Evolutionary conservation across 2,888 invertebrate genomes (phyloP), one percentile per base, ranked within the genome.

Genomic region (Archips xylosteana): DNA sequence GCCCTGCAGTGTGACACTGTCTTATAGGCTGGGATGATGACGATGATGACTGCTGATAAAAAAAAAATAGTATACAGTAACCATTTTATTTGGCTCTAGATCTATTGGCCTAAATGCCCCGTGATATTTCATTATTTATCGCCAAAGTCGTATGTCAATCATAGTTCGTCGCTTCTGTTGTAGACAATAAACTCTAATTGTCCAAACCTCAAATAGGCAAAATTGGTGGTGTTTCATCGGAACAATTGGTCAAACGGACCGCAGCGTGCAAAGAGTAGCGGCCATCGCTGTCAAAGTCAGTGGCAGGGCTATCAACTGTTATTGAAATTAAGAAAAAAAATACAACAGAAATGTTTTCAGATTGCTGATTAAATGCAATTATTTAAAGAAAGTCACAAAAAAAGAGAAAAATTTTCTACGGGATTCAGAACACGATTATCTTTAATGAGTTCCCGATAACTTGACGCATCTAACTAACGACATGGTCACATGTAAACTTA

Each of bases 201-300:
- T 39, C n/a, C 45, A 39, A 61, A 62, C 13, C n/a, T 39, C 64
- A 64, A 62, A 67, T 54, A 15, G 36, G 3, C 67, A 34, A 67
- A 67, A 67, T 65, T 51, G 66, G 51, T 62, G 45, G n/a, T 34
- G 54, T 47, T 34, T 42, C 9, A 42, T n/a, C 36, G 15, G 10
- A 45, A 32, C 61, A 63, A 72, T 72, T 72, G 57, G n/a, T 63
- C 68, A 68, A 73, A 59, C 32, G 12, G 9, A 36, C 64, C 63
- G 49, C 47, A 12, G 12, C 12, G 4, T 39, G 2, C 13, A 9
- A 3, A 64, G 13, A 63, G 47, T 63, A 23, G 13, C 47, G 47
- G 34, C 34, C 32, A 9, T 32, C 2, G 64, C 36, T 39, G 54
- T 54, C 65, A 54, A 12, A 66, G n/a, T 51, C 23, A 13, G 9